These are phyloP conservation scores for Drosophila monieri DNA, from an alignment of 2,888 invertebrate genomes.

Conservation along the genomic window DNA sequence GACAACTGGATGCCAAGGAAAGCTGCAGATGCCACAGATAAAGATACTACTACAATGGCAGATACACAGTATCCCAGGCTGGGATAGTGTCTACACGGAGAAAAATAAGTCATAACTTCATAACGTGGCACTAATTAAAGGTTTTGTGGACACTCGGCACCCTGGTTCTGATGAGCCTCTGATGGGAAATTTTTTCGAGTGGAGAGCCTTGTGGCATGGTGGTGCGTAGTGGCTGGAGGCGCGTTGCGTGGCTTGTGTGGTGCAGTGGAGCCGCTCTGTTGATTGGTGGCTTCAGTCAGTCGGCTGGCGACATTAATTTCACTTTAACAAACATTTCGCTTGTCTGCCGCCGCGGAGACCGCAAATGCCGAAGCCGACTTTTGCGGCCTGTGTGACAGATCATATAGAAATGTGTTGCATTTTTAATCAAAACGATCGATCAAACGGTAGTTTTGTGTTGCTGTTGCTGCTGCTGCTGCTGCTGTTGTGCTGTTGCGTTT, in stretches of 20 bases:
- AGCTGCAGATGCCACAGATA: conserved; percentile 49
- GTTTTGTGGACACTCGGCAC: too few relatives aligned
- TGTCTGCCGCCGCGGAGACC: conserved; percentile 58
- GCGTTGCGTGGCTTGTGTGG: conserved; percentile 18
- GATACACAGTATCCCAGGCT: conserved; percentile 1
- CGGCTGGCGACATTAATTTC: conserved; percentile 77
- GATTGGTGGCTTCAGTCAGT: conserved; percentile 69
- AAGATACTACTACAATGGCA: conserved; percentile 27
- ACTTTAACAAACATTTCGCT: conserved; percentile 81
- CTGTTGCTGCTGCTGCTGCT: neutral
- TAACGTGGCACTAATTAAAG: too few relatives aligned
- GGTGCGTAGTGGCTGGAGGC: neutral
- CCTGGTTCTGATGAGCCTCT: too few relatives aligned
- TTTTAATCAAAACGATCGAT: conserved; percentile 83
- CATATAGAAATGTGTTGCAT: conserved; percentile 82
- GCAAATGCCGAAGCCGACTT: conserved; percentile 45
- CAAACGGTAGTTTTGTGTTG: conserved; percentile 81
- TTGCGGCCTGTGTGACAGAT: conserved; percentile 81
- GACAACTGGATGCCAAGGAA: conserved; percentile 66
- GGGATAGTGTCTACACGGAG: conserved; percentile 15
- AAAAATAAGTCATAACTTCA: neutral
- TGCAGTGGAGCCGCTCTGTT: conserved; percentile 63
- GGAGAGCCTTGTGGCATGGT: conserved; percentile 1
- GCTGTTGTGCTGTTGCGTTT: conserved; percentile 63
- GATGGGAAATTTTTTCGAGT: neutral